Conservation (phyloP, 2,888 invertebrate species). For the Oscheius sp. region DNA sequence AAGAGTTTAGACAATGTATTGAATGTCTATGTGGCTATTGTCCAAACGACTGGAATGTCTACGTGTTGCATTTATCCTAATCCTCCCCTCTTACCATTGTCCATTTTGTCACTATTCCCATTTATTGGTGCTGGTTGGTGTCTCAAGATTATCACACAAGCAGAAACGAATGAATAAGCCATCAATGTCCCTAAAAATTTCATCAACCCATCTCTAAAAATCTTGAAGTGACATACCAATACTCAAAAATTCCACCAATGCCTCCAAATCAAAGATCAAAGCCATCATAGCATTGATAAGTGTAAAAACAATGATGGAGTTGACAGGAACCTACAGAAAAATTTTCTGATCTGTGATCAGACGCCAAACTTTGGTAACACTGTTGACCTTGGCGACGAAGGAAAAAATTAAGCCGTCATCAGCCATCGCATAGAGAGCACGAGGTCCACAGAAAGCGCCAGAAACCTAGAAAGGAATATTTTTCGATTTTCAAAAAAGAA, state of each 20-base stretch:
- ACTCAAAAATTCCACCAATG: conserved; percentile 44
- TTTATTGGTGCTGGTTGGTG: conserved; percentile 26
- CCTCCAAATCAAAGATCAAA: conserved; percentile 47
- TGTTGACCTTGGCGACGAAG: conserved; percentile 48
- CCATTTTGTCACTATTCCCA: conserved; percentile 15
- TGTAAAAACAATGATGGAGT: conserved; percentile 48
- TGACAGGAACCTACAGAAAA: conserved; percentile 39
- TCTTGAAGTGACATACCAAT: conserved; percentile 28
- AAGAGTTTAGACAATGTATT: background rate
- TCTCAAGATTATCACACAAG: conserved; percentile 37
- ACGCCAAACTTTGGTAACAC: conserved; percentile 36
- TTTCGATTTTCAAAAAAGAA: background rate
- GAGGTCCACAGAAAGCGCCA: conserved; percentile 45
- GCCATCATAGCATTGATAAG: conserved; percentile 45
- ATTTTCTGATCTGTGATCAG: no score
- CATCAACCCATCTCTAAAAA: background rate
- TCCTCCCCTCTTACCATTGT: conserved; percentile 30
- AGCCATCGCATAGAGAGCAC: conserved; percentile 54
- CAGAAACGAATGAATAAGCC: conserved; percentile 43
- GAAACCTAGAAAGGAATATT: conserved; percentile 37
- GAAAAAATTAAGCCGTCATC: conserved; percentile 52
- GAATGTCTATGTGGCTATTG: background rate
- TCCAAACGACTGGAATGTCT: no score
- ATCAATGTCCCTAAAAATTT: conserved; percentile 31
- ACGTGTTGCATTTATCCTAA: no score